These are phyloP conservation scores for Amaurobius ferox DNA, from an alignment of 2,888 invertebrate genomes.

Conservation along the genomic window DNA sequence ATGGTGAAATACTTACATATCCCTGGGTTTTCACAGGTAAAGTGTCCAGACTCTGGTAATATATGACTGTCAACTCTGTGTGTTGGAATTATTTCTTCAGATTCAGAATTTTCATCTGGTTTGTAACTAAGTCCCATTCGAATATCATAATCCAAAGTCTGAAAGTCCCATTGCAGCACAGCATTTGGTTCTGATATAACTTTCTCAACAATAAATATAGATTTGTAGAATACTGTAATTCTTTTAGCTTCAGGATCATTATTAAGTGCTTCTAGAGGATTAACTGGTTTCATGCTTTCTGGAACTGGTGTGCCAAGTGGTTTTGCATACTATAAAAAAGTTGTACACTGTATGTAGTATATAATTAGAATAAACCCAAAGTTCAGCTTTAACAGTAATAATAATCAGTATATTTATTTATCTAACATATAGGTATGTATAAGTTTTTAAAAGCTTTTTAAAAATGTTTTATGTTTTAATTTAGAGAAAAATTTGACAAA, in stretches of 20 bases:
- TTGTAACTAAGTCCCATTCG: constrained; percentile 36
- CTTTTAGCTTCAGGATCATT: constrained; percentile 41
- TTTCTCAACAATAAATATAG: constrained; percentile 20
- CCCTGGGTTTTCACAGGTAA: constrained; percentile 44
- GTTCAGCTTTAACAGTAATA: too few relatives aligned
- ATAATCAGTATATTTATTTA: too few relatives aligned
- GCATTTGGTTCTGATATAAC: constrained; percentile 35
- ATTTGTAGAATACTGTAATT: constrained; percentile 24
- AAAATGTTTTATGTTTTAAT: too few relatives aligned
- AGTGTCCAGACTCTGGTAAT: constrained; percentile 55
- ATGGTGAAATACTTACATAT: constrained; percentile 63
- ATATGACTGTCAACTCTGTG: constrained; percentile 54
- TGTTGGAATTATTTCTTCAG: constrained; percentile 30
- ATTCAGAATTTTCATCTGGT: constrained; percentile 25
- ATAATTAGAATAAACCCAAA: too few relatives aligned
- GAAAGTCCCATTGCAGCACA: constrained; percentile 53
- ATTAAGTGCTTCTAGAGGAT: constrained; percentile 26
- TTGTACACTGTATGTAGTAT: too few relatives aligned
- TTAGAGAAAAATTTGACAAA: too few relatives aligned
- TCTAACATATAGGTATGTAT: too few relatives aligned
- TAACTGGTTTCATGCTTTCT: constrained; percentile 16
- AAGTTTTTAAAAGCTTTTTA: too few relatives aligned
- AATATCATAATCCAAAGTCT: constrained; percentile 45
- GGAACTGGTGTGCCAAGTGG: constrained; percentile 35
- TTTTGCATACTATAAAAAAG: constrained; percentile 51